phyloP scores from a whole-genome alignment of 2,113 vertebrate genomes.

The Leptobrachium leishanense region DNA sequence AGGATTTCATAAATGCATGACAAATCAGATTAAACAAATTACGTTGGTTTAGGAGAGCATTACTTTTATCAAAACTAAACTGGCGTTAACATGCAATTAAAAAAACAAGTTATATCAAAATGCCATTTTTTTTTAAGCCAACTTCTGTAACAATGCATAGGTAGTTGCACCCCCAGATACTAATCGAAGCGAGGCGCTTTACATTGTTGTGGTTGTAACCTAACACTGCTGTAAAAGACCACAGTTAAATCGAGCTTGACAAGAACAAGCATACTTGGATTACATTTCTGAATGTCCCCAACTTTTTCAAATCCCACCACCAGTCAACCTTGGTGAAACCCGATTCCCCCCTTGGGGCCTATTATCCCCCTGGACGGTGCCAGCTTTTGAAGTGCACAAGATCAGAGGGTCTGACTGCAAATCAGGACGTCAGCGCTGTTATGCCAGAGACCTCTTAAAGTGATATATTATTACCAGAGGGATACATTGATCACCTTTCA shows the following conservation, averaged over 20 bases:
- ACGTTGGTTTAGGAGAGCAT: no score
- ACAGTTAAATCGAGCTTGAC: constrained; percentile 44
- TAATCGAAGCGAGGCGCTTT: constrained; percentile 24
- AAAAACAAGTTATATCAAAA: no score
- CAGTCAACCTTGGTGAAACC: constrained; percentile 33
- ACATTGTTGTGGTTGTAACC: constrained; percentile 39
- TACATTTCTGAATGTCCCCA: constrained; percentile 43
- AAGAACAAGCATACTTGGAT: constrained; percentile 48
- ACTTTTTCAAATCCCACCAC: constrained; percentile 39
- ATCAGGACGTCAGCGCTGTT: constrained; percentile 29
- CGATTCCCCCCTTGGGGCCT: constrained; percentile 36
- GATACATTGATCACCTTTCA: constrained; percentile 19
- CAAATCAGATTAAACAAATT: no score
- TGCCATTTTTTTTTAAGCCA: background rate
- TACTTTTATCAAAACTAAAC: no score
- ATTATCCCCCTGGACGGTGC: constrained; percentile 44
- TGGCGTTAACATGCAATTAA: no score
- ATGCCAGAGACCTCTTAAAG: constrained; percentile 37
- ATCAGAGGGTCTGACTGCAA: constrained; percentile 40
- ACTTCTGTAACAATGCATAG: constrained; percentile 24
- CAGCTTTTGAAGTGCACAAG: constrained; percentile 47
- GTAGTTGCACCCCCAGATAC: constrained; percentile 29
- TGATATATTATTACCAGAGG: constrained; percentile 24
- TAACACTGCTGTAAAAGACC: constrained; percentile 24
- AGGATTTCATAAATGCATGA: no score